Base-by-base conservation (phyloP, 1,140 invertebrate species). In the Drosophila tani region DNA sequence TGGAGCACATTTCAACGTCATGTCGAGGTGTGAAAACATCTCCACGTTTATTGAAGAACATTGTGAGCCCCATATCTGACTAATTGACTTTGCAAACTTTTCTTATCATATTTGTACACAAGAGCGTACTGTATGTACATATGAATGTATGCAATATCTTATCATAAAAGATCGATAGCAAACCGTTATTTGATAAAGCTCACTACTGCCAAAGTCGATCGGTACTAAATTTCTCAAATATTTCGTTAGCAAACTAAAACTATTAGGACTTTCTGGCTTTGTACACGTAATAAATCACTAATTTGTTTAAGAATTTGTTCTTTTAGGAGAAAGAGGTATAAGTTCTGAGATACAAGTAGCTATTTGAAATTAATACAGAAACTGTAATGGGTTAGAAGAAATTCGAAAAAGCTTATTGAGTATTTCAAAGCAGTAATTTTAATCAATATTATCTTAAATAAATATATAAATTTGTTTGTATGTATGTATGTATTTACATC, bases 121-220 rank as follows among this genome's bases (percentile, higher is more conserved):
- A 41, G 11, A 12, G 17, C 12, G 21, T 15, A n/a, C 15, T 32
- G 7, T 41, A 41, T 6, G 2, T 41, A 41, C 14, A 3, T 35
- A 35, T 17, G 7, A 11, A 35, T 12, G 32, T 55, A 32, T 63
- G 63, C 29, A 21, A 40, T 68, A 68, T 68, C 66, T 68, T 68
- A 68, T 68, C 66, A 11, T 7, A 32, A 50, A 21, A 32, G 21
- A 40, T 40, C 21, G 65, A 67, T 40, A 49, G 32, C 14, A 47
- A 12, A 38, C n/a, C 8, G 21, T 68, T 50, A 50, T 40, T 17
- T 14, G 60, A 66, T 50, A 41, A 12, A 21, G 51, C 17, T 38
- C 3, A 15, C 3, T 21, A 17, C 11, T 14, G 2, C n/a, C 3
- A 19, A 32, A 17, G 27, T 5, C 15, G 24, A 27, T 2, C 8